Evolutionary conservation across 2,113 vertebrate species (phyloP), one percentile per base, ranked within the genome.

Genomic region (Pterophyllum scalare): DNA sequence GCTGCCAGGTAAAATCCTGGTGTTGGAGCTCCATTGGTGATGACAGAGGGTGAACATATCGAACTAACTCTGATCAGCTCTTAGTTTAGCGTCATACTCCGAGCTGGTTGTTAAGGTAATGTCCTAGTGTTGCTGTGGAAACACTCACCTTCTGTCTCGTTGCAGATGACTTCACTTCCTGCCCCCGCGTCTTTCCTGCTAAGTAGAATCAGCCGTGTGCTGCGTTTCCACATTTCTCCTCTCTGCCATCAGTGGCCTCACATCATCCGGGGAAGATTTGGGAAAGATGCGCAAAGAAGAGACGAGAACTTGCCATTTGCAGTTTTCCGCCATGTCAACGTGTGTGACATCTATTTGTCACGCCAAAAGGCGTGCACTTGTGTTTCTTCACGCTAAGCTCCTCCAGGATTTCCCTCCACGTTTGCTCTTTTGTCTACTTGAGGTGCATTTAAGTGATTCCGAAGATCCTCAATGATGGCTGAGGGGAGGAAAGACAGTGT

Each of bases 341-440:
- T 38, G 31, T 13, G 5, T 38, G 19, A 11, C 19, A 38, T 62
- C 4, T 62, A 13, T 38, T 62, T n/a, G 33, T 62, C 60, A 35
- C n/a, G 33, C 33, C 33, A n/a, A 38, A 38, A 62, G 60, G 14
- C n/a, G 28, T 14, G 60, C 20, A 0, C 20, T 38, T 20, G 28
- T 62, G 11, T 38, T 62, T 62, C 19, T 31, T 62, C 60, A n/a
- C 19, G 35, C 20, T 54, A 9, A 38, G 60, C 11, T 38, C 1
- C 1, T 20, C n/a, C 13, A 62, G 60, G 11, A 13, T 11, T 3
- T 17, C 13, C 11, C 12, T 38, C 10, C 35, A 20, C 10, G 0
- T n/a, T n/a, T 38, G 19, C 19, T 62, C 17, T 62, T 35, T 35
- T 35, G 19, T 33, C 19, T 62, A 20, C 4, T 35, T 38, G 19